phyloP scores from a whole-genome alignment of 2,113 vertebrate species.

The Menura novaehollandiae region DNA sequence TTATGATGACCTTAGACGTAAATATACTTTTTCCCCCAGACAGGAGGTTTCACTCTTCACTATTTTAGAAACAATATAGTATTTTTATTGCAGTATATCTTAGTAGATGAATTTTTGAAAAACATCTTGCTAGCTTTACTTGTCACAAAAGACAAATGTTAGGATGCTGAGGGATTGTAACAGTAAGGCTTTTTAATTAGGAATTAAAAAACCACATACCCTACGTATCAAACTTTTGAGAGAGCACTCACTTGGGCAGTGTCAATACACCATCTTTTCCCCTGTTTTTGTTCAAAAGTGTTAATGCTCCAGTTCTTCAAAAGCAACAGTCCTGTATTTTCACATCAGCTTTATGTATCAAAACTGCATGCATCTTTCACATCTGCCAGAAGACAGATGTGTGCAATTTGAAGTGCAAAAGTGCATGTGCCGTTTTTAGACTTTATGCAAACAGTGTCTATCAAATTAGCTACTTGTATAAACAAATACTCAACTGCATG shows the following conservation, averaged over 20 bases:
- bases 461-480: not conserved
- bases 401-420: conserved; percentile 1
- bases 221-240: not conserved
- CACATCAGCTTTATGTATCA: not conserved
- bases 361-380: not conserved
- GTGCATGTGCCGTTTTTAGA: not conserved
- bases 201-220: not conserved
- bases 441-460: not conserved
- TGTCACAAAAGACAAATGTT: not conserved
- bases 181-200: not conserved
- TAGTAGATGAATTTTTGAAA: not conserved
- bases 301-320: not conserved
- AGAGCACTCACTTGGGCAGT: not conserved
- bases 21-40: not conserved
- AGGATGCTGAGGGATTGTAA: not conserved
- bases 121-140: not conserved
- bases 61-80: not conserved
- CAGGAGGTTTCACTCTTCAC: not conserved
- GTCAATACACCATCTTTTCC: not conserved
- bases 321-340: not conserved
- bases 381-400: not conserved
- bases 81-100: not conserved
- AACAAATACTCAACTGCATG: conserved; percentile 10
- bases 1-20: not conserved
- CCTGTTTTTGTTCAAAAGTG: not conserved